These are phyloP conservation scores for Ctenoplectra terminalis DNA, from an alignment of 1,140 invertebrate genomes.

Conservation along the genomic window DNA sequence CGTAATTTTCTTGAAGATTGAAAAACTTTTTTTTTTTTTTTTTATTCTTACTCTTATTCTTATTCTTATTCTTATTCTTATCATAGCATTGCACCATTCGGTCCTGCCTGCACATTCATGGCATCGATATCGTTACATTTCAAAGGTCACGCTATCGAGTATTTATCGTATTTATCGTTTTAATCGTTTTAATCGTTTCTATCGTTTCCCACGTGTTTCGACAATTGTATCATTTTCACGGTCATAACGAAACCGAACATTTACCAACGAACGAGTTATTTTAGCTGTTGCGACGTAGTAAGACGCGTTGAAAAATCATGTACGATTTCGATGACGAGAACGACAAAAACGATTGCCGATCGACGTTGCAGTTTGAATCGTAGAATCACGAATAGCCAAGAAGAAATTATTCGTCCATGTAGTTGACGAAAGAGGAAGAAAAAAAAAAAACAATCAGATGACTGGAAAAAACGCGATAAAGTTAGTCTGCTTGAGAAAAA, in stretches of 20 bases:
- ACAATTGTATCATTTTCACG: not conserved
- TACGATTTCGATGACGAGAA: not conserved
- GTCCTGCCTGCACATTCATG: no score
- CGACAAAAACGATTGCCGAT: not conserved
- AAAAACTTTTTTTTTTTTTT: no score
- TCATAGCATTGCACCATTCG: not conserved
- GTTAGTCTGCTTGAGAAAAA: no score
- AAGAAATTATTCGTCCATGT: not conserved
- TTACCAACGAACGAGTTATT: constrained; percentile 15
- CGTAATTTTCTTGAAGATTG: not conserved
- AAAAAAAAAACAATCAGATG: not conserved
- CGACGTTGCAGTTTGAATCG: constrained; percentile 18
- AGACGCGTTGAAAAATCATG: constrained; percentile 1
- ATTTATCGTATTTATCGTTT: no score
- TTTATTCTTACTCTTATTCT: no score
- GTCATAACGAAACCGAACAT: not conserved
- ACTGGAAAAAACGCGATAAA: no score
- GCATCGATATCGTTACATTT: not conserved
- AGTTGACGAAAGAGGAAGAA: not conserved
- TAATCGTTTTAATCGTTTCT: not conserved
- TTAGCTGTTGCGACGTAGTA: constrained; percentile 30
- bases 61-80: no score
- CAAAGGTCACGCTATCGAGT: not conserved
- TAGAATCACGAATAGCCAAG: not conserved
- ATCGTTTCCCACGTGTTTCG: not conserved